Conservation (phyloP, 1,140 invertebrate genomes). For the Nephotettix cincticeps region DNA sequence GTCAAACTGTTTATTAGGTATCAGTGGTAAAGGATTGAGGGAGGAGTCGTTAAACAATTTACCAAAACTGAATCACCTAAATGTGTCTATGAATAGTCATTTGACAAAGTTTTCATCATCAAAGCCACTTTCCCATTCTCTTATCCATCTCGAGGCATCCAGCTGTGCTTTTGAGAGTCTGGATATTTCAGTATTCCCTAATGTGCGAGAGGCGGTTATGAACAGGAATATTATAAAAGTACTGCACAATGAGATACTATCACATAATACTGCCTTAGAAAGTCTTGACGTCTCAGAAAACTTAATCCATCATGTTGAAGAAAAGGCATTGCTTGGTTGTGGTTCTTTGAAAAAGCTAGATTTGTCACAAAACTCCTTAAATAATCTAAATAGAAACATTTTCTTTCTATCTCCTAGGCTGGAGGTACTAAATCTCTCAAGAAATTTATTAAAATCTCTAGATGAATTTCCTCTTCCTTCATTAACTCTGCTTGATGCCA, state of each 20-base stretch:
- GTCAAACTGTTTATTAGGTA: neutral
- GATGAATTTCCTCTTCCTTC: neutral
- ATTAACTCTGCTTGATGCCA: constrained; percentile 17
- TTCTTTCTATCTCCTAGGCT: neutral
- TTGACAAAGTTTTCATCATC: constrained; percentile 1
- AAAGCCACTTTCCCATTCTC: neutral
- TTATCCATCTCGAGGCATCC: constrained; percentile 7
- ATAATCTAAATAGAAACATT: constrained; percentile 5
- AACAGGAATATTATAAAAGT: constrained; percentile 21
- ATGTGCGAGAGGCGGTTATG: constrained; percentile 1
- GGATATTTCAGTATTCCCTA: constrained; percentile 17
- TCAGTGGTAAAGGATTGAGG: neutral
- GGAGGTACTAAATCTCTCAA: constrained; percentile 13
- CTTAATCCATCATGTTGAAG: constrained; percentile 13
- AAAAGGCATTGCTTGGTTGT: constrained; percentile 5
- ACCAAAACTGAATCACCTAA: constrained; percentile 6
- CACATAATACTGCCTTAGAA: neutral
- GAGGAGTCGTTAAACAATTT: neutral
- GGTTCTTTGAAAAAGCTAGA: neutral
- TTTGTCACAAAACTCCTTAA: constrained; percentile 12
- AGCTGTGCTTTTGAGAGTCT: constrained; percentile 15
- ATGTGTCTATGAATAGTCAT: constrained; percentile 3
- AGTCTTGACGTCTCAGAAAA: constrained; percentile 25
- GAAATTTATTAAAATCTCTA: constrained; percentile 18
- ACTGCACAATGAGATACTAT: neutral